Evolutionary conservation across 2,113 vertebrate genomes (phyloP).

Genomic region (Onychostruthus taczanowskii): DNA sequence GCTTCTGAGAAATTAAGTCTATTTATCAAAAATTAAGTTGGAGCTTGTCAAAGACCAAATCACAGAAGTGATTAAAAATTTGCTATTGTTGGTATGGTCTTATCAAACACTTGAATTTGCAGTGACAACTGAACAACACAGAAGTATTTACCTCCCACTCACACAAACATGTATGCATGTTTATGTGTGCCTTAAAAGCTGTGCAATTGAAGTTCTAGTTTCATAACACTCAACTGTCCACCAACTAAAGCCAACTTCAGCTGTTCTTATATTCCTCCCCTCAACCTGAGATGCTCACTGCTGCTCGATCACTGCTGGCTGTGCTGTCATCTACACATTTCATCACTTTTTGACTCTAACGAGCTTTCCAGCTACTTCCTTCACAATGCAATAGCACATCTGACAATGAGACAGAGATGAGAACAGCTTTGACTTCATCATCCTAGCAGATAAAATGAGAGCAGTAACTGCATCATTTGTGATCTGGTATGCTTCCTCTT

Average conservation of each 20-base stretch:
- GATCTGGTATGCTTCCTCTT: neutral
- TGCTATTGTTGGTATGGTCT: neutral
- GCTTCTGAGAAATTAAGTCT: neutral
- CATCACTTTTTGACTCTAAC: neutral
- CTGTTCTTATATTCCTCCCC: neutral
- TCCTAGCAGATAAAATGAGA: neutral
- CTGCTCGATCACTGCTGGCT: neutral
- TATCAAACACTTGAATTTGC: neutral
- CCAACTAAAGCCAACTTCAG: neutral
- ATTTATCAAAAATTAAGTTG: neutral
- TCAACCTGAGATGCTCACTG: neutral
- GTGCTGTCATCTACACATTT: neutral
- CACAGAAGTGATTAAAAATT: neutral
- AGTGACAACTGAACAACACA: neutral
- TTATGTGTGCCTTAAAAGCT: neutral
- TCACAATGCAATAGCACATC: neutral
- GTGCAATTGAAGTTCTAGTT: neutral
- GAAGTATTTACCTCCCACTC: neutral
- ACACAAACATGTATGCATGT: neutral
- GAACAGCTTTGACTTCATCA: neutral
- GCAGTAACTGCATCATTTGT: neutral
- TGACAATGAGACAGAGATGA: neutral
- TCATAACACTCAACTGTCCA: neutral
- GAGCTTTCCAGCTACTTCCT: neutral
- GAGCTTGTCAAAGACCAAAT: neutral